Base-by-base conservation (phyloP, 2,888 invertebrate genomes). In the Heliconius cydno region DNA sequence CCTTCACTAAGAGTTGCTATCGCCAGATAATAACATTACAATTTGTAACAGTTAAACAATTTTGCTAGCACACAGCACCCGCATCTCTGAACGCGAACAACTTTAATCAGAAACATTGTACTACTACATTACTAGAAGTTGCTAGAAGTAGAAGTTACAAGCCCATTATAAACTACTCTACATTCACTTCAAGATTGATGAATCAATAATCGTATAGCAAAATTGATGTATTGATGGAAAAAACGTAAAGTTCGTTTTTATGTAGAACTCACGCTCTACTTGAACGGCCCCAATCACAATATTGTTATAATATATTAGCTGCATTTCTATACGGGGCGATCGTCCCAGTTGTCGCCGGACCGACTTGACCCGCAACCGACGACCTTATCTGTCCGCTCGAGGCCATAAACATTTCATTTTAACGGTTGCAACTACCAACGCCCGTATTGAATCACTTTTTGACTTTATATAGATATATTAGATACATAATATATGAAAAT, bases 351-450 rank as follows among this genome's bases (percentile, higher is more conserved):
- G 81, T 72, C 72, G 67, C 73, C 75, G 76, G 78, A 75, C 79
- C 74, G 73, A 81, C 82, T 80, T 80, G 82, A 80, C 78, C 80
- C 71, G 72, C 79, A 80, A 74, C 63, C 13, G 65, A 52, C 80
- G 81, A 79, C 82, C 82, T 82, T 81, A 81, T 81, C 79, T 79
- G 81, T 82, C 79, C 41, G 63, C 63, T 68, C 77, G 77, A 80
- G 79, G 80, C 79, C 80, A 77, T 79, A 79, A 79, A 76, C 79
- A 80, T 70, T 73, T 66, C 74, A 67, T 77, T 71, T 79, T 72
- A 79, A 79, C 81, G 76, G 78, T 75, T 63, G 41, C 78, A 34
- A 75, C 25, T 41, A 70, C 70, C 67, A 28, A 57, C 73, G 74
- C 41, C 63, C 63, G 30, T 73, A 68, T 41, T 68, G 60, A 60